Evolutionary conservation across 2,113 vertebrate genomes (phyloP).

Genomic region (Cynocephalus volans): DNA sequence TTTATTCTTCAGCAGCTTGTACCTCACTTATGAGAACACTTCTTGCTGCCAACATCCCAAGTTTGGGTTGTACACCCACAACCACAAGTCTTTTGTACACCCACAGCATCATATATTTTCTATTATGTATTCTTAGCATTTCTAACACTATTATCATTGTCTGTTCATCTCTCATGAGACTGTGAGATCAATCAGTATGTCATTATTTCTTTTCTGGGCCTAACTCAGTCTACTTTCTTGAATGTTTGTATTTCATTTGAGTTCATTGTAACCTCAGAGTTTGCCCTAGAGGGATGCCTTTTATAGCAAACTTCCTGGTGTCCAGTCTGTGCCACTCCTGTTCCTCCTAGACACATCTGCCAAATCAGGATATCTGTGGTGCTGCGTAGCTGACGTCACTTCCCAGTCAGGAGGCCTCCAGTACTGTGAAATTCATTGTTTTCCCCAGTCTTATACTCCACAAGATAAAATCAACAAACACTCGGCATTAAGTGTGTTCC

Average conservation of each 20-base stretch:
- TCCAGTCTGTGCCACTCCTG: not conserved
- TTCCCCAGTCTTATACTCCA: not conserved
- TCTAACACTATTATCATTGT: not conserved
- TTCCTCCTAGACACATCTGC: accelerated
- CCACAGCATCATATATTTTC: not conserved
- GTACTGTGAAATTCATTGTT: not conserved
- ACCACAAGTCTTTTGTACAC: not conserved
- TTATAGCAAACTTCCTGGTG: not conserved
- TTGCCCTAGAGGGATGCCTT: not conserved
- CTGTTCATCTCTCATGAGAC: not conserved
- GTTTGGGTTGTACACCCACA: not conserved
- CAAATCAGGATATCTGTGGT: not conserved
- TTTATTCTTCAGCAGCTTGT: conserved; percentile 16
- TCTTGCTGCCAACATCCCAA: not conserved
- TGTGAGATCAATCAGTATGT: not conserved
- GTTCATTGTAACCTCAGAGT: not conserved
- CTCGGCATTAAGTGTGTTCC: not conserved
- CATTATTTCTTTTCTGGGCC: not conserved
- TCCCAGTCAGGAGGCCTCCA: not conserved
- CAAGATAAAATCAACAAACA: not conserved
- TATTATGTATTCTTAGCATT: not conserved
- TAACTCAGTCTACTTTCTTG: not conserved
- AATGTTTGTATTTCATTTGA: not conserved
- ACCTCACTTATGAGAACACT: conserved; percentile 20
- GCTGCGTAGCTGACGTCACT: not conserved